Base-by-base conservation (phyloP, 2,797 vertebrate genomes). In the Onychomys leucogaster region DNA sequence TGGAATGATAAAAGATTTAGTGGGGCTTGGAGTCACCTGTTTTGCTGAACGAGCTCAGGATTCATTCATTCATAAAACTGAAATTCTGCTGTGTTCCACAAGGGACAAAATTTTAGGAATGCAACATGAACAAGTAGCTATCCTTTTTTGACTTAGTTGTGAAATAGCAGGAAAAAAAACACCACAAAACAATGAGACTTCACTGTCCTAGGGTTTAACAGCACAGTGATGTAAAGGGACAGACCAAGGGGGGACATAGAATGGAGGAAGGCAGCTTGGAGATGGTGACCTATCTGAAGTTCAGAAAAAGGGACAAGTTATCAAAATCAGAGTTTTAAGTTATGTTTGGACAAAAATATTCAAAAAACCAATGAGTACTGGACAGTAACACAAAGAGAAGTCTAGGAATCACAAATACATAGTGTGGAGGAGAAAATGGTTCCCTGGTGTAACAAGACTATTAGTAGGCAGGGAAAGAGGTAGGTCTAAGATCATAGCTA, bases 161-260 rank as follows among this genome's bases (percentile, higher is more conserved):
- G 17, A 95, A 86, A 29, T 14, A 76, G 55, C 9, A 34, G 29
- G 43, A 89, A 96, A 96, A 96, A 96, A 17, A 29, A 27, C 63
- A 88, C 4, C 37, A 57, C 23, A 80, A 92, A 57, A 57, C 17
- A 61, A 13, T 46, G 14, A 34, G 5, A 41, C 19, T 55, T 29
- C 37, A 61, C 32, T 86, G 17, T 5, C 13, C 3, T 61, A 0
- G 2, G 4, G 5, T 10, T 65, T 49, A 25, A 21, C 32, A 25
- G 23, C 21, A 41, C 1, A 6, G 21, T 37, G 34, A 73, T 11
- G 41, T 7, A 7, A 29, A 19, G 19, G 86, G 4, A 34, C 61
- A 85, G 17, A 16, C 6, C 41, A 46, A 71, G 9, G 9, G 17
- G 29, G 1, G 19, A 25, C 6, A 82, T 13, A 27, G n/a, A 49